Conservation (phyloP, 2,113 vertebrate genomes). For the Otolemur garnettii region DNA sequence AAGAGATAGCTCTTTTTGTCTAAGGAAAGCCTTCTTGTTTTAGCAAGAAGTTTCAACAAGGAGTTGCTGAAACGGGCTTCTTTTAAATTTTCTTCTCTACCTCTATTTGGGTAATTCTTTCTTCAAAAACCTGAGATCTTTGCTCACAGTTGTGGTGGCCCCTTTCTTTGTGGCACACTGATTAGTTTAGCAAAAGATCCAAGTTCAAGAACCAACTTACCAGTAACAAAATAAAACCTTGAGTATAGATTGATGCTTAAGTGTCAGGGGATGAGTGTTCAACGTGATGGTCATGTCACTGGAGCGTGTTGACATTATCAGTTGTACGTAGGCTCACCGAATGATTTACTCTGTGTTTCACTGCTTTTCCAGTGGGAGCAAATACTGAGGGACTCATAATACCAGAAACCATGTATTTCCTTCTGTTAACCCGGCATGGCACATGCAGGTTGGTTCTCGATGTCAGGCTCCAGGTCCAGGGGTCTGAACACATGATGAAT, state of each 20-base stretch:
- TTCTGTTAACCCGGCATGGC: conserved; percentile 86
- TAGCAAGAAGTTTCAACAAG: conserved; percentile 43
- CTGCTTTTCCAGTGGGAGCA: conserved; percentile 88
- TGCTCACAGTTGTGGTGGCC: background rate
- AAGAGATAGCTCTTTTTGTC: conserved; percentile 8
- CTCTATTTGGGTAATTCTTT: background rate
- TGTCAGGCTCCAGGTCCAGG: conserved; percentile 84
- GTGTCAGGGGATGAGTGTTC: conserved; percentile 80
- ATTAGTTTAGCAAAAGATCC: conserved; percentile 10
- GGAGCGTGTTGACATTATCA: conserved; percentile 85
- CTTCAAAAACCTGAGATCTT: background rate
- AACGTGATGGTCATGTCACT: conserved; percentile 84
- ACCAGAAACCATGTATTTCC: conserved; percentile 87
- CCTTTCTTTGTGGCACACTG: background rate
- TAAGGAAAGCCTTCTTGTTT: background rate
- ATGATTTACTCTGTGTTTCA: conserved; percentile 88
- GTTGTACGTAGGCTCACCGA: conserved; percentile 85
- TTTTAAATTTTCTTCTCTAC: background rate
- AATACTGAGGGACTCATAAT: conserved; percentile 78
- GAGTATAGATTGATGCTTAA: conserved; percentile 69
- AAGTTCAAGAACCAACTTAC: conserved; percentile 74
- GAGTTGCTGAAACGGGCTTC: background rate
- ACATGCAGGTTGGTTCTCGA: conserved; percentile 84
- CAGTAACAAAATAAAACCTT: conserved; percentile 72
- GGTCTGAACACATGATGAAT: conserved; percentile 83